Base-by-base conservation (phyloP, 2,797 vertebrate genomes). In the Phyllotis vaccarum region DNA sequence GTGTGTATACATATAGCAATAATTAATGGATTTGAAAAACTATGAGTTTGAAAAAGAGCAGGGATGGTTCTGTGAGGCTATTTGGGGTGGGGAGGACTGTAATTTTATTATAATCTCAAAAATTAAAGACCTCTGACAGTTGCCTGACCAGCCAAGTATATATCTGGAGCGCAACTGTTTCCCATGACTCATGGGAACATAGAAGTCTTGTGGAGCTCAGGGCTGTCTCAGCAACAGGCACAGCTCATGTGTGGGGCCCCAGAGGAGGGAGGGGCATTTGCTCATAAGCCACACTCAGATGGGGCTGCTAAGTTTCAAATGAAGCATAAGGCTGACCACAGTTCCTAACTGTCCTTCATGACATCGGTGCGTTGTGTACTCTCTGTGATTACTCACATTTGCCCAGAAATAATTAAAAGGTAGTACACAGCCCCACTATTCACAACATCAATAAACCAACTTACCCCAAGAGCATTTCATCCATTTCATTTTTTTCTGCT, bases 311-410 rank as follows among this genome's bases (percentile, higher is more conserved):
- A 58, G 34, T 21, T 62, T 88, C 90, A 86, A 60, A 68, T 27
- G 13, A 40, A n/a, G 82, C 83, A 21, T 4, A 34, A 34, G 66
- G 14, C 83, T 78, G 46, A 62, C 89, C 97, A 86, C 80, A 86
- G 81, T 93, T 43, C 82, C 75, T 49, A 64, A 86, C 83, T 85
- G 37, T 1, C 74, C 64, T 68, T 76, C 79, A 6, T 27, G 60
- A 78, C 80, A 22, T 94, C 31, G 82, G 17, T 66, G 22, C 79
- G 78, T 58, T 86, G 43, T 87, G 91, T 68, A 40, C 60, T 78
- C 21, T 91, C 54, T 31, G 37, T 40, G 93, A 87, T 95, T 95
- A 95, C 96, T 95, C 96, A 94, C 76, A 94, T 94, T 96, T 82
- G 34, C 85, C 88, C 76, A 90, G 86, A 60, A 93, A 91, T 96